phyloP scores from a whole-genome alignment of 2,888 invertebrate species.

The Corbicula japonica region DNA sequence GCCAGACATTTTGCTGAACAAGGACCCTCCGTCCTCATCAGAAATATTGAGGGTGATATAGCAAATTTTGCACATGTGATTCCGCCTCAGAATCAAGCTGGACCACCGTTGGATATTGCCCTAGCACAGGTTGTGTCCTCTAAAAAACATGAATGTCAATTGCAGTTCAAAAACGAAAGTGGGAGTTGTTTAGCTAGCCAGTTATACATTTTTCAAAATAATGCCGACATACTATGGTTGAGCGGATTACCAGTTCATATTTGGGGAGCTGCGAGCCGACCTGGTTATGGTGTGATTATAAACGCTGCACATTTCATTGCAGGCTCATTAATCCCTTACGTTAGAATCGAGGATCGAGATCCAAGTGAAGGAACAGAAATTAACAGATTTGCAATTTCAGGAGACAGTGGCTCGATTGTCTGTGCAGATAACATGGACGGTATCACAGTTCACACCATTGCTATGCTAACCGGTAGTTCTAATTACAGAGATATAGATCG shows the following conservation, averaged over 20 bases:
- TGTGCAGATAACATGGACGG: slow-evolving; percentile 41
- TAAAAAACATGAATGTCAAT: not conserved
- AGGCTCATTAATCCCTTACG: slow-evolving; percentile 10
- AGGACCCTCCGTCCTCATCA: not conserved
- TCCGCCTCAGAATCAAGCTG: not conserved
- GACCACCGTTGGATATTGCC: slow-evolving; percentile 9
- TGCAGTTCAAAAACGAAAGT: not conserved
- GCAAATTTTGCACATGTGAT: slow-evolving; percentile 1
- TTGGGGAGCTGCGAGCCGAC: slow-evolving; percentile 30
- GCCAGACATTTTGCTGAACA: slow-evolving; percentile 17
- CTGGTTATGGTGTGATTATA: slow-evolving; percentile 33
- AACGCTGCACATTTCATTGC: not conserved
- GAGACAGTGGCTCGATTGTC: slow-evolving; percentile 38
- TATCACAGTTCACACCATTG: slow-evolving; percentile 19
- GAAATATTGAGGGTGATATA: not conserved
- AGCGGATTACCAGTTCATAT: slow-evolving; percentile 30
- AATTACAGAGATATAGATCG: slow-evolving; percentile 1
- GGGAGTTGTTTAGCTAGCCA: not conserved
- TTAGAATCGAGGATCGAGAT: slow-evolving; percentile 12
- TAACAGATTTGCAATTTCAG: slow-evolving; percentile 7
- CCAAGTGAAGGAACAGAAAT: not conserved
- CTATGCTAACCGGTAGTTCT: slow-evolving; percentile 35
- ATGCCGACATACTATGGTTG: slow-evolving; percentile 2
- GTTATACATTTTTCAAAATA: not conserved
- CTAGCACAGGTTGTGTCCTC: not conserved